Conservation (phyloP, 2,888 invertebrate species). For the Drosophila paracracens region DNA sequence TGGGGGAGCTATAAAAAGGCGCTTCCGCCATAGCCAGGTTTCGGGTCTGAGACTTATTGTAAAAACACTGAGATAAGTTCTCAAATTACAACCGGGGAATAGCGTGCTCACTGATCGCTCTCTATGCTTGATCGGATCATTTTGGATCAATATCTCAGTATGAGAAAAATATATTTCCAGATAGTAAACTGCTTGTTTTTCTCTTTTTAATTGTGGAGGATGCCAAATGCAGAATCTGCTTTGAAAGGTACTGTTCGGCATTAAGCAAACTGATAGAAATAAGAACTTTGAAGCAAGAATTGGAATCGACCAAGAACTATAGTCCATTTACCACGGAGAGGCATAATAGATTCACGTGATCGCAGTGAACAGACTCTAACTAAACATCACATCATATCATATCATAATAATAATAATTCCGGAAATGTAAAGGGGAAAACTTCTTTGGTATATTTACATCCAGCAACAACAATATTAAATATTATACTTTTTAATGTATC, state of each 20-base stretch:
- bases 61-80: neutral
- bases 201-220: neutral
- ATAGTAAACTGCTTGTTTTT: too few relatives aligned
- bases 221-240: neutral
- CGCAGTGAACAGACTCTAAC: neutral
- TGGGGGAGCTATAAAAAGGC: too few relatives aligned
- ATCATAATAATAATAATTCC: neutral
- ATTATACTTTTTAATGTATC: neutral
- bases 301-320: neutral
- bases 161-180: neutral
- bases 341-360: neutral
- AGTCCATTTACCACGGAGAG: neutral
- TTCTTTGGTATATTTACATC: neutral
- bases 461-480: too few relatives aligned
- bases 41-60: neutral
- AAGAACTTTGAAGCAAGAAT: neutral
- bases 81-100: neutral
- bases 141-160: neutral
- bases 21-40: neutral
- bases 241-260: neutral
- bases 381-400: neutral
- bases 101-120: neutral
- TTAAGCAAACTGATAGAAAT: neutral
- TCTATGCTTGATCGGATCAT: too few relatives aligned
- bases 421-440: neutral